phyloP scores from a whole-genome alignment of 2,113 vertebrate species.

The Dascyllus trimaculatus region DNA sequence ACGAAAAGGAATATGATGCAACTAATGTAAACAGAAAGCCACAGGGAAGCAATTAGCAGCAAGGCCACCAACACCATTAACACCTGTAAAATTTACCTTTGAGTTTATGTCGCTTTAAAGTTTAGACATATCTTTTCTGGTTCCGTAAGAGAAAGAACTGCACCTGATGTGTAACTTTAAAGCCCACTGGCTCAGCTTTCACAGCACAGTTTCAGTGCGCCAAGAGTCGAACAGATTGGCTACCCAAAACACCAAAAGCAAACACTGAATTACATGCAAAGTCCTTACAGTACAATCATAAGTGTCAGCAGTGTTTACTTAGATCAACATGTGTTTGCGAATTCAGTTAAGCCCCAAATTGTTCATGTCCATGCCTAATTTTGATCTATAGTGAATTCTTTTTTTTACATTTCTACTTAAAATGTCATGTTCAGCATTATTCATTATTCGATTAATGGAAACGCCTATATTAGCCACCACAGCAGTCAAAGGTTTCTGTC shows the following conservation, averaged over 20 bases:
- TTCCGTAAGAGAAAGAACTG: background rate
- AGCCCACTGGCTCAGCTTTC: too few relatives aligned
- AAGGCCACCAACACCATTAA: background rate
- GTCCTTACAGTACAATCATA: background rate
- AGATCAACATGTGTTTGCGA: background rate
- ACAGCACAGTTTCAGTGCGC: background rate
- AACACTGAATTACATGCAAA: background rate
- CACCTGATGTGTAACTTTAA: background rate
- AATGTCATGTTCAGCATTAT: too few relatives aligned
- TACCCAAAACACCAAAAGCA: background rate
- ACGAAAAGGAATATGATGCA: background rate
- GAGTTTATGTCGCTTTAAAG: background rate
- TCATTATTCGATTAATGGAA: too few relatives aligned
- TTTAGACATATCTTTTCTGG: background rate
- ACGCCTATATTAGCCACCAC: too few relatives aligned
- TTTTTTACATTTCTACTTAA: too few relatives aligned
- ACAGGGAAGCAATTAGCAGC: constrained; percentile 17
- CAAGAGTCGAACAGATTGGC: background rate
- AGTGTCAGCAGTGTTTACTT: background rate
- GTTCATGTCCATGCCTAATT: too few relatives aligned
- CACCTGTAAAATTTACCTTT: background rate
- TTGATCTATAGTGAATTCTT: too few relatives aligned
- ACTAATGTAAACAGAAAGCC: background rate
- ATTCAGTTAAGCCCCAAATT: too few relatives aligned
- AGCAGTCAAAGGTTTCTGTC: too few relatives aligned